Percentiles rank a stretch among this genome's conserved stretches.
Evolutionary conservation across 2,888 invertebrate species (phyloP).

Genomic region (Cheilosia vernalis): DNA sequence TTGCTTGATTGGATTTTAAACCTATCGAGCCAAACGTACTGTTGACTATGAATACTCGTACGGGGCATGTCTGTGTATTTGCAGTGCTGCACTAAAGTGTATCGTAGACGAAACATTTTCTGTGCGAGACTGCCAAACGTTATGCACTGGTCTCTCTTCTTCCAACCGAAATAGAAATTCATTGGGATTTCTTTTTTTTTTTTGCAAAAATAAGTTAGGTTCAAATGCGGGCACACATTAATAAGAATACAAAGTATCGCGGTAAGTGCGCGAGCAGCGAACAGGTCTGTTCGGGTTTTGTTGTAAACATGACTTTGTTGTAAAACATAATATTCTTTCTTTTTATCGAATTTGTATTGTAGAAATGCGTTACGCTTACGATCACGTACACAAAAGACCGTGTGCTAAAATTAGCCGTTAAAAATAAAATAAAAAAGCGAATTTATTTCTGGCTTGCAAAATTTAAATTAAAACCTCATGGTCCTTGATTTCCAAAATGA

Average conservation of each 20-base stretch:
- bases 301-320: slow-evolving; percentile 31
- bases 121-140: slow-evolving; percentile 47
- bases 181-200: not conserved
- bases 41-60: not conserved
- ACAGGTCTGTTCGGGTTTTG: slow-evolving; percentile 25
- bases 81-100: not conserved
- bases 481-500: slow-evolving; percentile 46
- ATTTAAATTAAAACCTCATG: slow-evolving; percentile 13
- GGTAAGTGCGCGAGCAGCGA: slow-evolving; percentile 4
- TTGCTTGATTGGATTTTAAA: slow-evolving; percentile 40
- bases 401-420: slow-evolving; percentile 12
- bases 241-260: slow-evolving; percentile 50
- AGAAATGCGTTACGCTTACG: no score
- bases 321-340: slow-evolving; percentile 2
- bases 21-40: not conserved
- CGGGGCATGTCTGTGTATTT: not conserved
- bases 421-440: no score
- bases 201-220: slow-evolving; percentile 33
- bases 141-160: slow-evolving; percentile 29
- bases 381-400: not conserved
- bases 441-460: not conserved
- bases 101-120: slow-evolving; percentile 32
- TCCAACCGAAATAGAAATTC: slow-evolving; percentile 53
- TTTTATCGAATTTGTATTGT: slow-evolving; percentile 8
- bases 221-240: slow-evolving; percentile 48